phyloP scores from a whole-genome alignment of 2,113 vertebrate genomes.

The Lethenteron reissneri region DNA sequence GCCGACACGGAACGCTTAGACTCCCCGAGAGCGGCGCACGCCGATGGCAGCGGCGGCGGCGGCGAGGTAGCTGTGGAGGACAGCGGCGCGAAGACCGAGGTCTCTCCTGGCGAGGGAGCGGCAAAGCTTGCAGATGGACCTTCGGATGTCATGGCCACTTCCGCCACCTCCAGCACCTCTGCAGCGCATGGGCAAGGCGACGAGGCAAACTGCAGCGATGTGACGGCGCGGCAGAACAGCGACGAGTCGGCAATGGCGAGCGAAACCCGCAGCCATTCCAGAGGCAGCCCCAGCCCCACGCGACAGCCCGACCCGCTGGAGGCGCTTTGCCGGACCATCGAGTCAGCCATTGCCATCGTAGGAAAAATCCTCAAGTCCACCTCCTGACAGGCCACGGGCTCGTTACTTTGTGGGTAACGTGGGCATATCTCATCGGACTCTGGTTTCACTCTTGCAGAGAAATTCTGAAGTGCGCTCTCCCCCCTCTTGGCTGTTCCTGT shows the following conservation, averaged over 20 bases:
- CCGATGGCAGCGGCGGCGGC: background rate
- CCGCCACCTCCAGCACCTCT: slow-evolving; percentile 23
- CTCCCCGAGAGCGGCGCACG: background rate
- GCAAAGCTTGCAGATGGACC: slow-evolving; percentile 10
- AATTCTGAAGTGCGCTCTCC: no score
- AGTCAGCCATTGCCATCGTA: slow-evolving; percentile 71
- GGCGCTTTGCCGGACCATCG: slow-evolving; percentile 81
- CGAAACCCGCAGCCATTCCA: slow-evolving; percentile 39
- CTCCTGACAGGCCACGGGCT: no score
- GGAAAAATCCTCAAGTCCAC: slow-evolving; percentile 39
- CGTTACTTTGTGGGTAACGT: no score
- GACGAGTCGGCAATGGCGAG: slow-evolving; percentile 28
- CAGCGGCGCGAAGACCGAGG: background rate
- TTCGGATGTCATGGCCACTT: slow-evolving; percentile 32
- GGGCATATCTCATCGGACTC: no score
- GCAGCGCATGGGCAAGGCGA: slow-evolving; percentile 20
- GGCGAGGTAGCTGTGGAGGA: background rate
- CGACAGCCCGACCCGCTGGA: slow-evolving; percentile 76
- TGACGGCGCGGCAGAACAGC: slow-evolving; percentile 26
- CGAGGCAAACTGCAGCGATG: slow-evolving; percentile 29
- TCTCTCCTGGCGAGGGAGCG: background rate
- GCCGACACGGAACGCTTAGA: no score
- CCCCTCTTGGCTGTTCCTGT: no score
- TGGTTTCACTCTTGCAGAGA: no score
- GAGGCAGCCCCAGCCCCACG: slow-evolving; percentile 37